phyloP scores from a whole-genome alignment of 1,140 invertebrate genomes.

The Cydia fagiglandana region DNA sequence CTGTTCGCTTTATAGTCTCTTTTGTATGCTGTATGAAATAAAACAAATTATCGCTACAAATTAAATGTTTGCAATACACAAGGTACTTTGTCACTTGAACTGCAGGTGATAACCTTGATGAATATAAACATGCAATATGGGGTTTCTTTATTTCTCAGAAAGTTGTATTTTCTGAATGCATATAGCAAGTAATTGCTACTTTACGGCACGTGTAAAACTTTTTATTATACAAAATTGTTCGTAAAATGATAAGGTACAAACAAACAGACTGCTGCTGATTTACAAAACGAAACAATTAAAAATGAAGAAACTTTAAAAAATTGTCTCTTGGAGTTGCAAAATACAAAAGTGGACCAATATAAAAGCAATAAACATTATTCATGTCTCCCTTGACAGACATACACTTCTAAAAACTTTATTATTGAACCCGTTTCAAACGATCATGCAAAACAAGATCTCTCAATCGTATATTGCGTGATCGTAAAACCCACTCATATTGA shows the following conservation, averaged over 20 bases:
- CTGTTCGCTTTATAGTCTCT: too few species aligned
- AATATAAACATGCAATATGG: neutral
- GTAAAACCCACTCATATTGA: slow-evolving; percentile 12
- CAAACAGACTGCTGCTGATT: neutral
- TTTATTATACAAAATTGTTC: neutral
- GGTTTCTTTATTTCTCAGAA: slow-evolving; percentile 2
- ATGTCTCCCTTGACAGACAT: slow-evolving; percentile 12
- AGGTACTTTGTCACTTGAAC: too few species aligned
- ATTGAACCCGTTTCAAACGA: slow-evolving; percentile 19
- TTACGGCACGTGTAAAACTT: slow-evolving; percentile 10
- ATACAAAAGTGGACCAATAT: neutral
- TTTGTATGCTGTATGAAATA: too few species aligned
- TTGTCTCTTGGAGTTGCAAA: slow-evolving; percentile 1
- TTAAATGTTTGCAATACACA: too few species aligned
- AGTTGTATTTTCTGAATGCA: neutral
- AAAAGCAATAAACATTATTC: slow-evolving; percentile 1
- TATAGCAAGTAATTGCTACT: slow-evolving; percentile 1
- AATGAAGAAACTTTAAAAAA: neutral
- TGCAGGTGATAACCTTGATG: too few species aligned
- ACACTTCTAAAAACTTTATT: slow-evolving; percentile 10
- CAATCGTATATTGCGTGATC: slow-evolving; percentile 18
- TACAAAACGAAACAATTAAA: slow-evolving; percentile 6
- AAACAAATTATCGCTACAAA: too few species aligned
- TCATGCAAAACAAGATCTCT: slow-evolving; percentile 14
- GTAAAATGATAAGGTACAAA: slow-evolving; percentile 1